Conservation (phyloP, 2,888 invertebrate species). For the Spilosoma lubricipeda region DNA sequence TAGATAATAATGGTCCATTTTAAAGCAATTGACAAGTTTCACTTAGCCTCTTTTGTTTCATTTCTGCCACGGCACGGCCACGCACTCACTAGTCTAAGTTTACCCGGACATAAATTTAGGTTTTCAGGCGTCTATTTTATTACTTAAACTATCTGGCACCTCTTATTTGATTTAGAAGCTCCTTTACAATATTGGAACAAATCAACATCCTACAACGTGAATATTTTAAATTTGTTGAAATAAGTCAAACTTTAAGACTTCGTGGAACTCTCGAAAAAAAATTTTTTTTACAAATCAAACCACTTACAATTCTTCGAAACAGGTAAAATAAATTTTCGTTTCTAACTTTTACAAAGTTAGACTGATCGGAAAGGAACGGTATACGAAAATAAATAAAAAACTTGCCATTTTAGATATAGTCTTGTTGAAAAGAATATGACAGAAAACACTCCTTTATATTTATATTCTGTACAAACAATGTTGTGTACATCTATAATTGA, state of each 20-base stretch:
- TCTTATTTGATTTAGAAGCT: neutral
- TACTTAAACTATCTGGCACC: neutral
- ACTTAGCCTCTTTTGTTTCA: no score
- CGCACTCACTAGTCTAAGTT: no score
- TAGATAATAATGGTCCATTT: no score
- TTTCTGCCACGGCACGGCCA: no score
- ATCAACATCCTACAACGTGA: neutral
- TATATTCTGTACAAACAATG: no score
- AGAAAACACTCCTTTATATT: no score
- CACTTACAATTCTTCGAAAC: constrained; percentile 29
- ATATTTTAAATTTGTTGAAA: neutral
- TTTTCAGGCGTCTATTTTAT: neutral
- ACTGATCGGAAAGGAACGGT: neutral
- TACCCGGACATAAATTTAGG: neutral
- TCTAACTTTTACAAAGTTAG: constrained; percentile 24
- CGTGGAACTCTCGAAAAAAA: constrained; percentile 23
- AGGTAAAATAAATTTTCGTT: constrained; percentile 40
- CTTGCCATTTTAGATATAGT: neutral
- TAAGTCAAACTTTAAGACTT: neutral
- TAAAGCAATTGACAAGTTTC: no score
- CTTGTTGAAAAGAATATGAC: no score
- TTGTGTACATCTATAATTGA: no score
- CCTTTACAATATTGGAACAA: neutral
- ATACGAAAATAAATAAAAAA: neutral
- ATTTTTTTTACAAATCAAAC: constrained; percentile 37